These are phyloP conservation scores for Pogonomyrmex californicus DNA, from an alignment of 1,140 invertebrate species.

Conservation along the genomic window DNA sequence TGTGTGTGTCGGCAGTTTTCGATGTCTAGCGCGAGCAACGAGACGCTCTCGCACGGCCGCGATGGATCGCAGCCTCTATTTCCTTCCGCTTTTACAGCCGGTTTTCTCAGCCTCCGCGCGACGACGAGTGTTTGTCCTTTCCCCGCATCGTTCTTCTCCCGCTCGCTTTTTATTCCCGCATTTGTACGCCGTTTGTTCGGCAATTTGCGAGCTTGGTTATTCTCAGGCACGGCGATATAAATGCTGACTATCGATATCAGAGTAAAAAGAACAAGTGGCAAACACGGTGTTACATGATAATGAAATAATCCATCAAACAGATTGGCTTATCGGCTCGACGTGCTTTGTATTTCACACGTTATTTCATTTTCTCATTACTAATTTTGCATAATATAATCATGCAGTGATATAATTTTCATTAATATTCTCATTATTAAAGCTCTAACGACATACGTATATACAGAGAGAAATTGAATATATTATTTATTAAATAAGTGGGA, in stretches of 20 bases:
- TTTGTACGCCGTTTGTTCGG: slow-evolving; percentile 35
- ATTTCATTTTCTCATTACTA: neutral
- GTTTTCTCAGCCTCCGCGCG: slow-evolving; percentile 43
- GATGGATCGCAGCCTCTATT: slow-evolving; percentile 32
- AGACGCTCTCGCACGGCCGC: slow-evolving; percentile 3
- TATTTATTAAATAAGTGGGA: neutral
- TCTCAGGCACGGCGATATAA: slow-evolving; percentile 9
- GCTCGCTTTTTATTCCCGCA: slow-evolving; percentile 30
- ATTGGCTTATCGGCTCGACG: neutral
- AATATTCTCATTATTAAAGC: slow-evolving; percentile 20
- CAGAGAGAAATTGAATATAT: neutral
- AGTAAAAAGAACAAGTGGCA: neutral
- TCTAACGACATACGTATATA: neutral
- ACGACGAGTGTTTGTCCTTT: slow-evolving; percentile 53
- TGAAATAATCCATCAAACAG: slow-evolving; percentile 13
- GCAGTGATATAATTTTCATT: neutral
- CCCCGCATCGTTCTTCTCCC: slow-evolving; percentile 26
- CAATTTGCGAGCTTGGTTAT: slow-evolving; percentile 39
- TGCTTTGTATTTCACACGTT: neutral
- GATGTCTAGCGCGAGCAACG: slow-evolving; percentile 30
- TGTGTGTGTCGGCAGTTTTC: slow-evolving; percentile 49
- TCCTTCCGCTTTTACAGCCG: slow-evolving; percentile 53
- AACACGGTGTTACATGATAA: neutral
- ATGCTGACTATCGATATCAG: neutral
- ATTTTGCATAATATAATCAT: neutral